Base-by-base conservation (phyloP, 2,888 invertebrate genomes). In the Linnaemya vulpina region DNA sequence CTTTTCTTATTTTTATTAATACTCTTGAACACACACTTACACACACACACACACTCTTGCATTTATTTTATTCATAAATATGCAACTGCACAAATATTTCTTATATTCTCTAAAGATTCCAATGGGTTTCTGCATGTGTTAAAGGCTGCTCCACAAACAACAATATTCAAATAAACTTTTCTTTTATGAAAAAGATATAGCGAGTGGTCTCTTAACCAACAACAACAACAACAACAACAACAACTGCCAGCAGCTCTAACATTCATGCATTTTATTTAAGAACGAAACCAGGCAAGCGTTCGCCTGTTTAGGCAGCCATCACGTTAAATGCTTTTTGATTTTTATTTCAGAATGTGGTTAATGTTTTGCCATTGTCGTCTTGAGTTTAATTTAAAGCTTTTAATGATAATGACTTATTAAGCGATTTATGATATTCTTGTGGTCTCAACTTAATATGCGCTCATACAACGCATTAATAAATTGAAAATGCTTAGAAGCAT, bases 351-450 rank as follows among this genome's bases (percentile, higher is more conserved):
- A 77, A 46, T 80, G 25, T 73, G 76, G 73, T 79, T 75, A 79
- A 75, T 85, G 74, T 49, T 82, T 74, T 65, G 55, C 63, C 67
- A 67, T 84, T 84, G 62, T 73, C 40, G 46, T 74, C 53, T 58
- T 40, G 49, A 53, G 43, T 53, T 62, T 68, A 35, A 68, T 75
- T 63, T 82, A 58, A 76, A 65, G 76, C 71, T 83, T 83, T 71
- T 83, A 83, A 67, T 67, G 35, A 58, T 51, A 83, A 77, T 83
- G 58, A 77, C 38, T 76, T 76, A 11, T 51, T 63, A 53, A 82
- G 62, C 63, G 53, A 63, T 82, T 81, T 75, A 70, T 75, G 68
- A 20, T 58, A 13, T 62, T 63, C 10, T 58, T 53, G 58, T 46
- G 60, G 49, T 35, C 68, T 25, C 49, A 58, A 20, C 20, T 51